Evolutionary conservation across 2,797 vertebrate genomes (phyloP).

Genomic region (Megaceryle alcyon): DNA sequence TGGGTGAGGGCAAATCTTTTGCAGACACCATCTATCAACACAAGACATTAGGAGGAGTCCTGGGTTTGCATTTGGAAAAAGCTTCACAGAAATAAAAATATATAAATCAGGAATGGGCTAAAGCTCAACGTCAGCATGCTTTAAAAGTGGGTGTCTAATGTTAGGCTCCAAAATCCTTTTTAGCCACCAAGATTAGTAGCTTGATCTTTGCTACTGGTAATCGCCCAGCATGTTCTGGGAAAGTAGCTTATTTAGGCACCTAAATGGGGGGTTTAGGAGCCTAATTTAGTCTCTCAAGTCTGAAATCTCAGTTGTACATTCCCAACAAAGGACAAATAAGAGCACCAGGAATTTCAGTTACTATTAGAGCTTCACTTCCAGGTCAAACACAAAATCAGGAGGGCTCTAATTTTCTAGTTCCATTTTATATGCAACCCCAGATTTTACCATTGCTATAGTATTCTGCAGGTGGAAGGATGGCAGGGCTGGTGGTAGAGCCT

Average conservation of each 20-base stretch:
- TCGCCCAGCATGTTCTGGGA: not conserved
- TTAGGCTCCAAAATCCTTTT: constrained; percentile 25
- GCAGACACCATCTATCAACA: not conserved
- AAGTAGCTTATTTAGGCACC: constrained; percentile 13
- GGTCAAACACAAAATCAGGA: not conserved
- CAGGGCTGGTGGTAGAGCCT: not conserved
- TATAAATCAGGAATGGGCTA: not conserved
- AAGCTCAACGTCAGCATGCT: not conserved
- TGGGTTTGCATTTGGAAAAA: not conserved
- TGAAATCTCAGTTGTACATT: not conserved
- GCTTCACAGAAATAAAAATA: not conserved
- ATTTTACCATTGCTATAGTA: not conserved
- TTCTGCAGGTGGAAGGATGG: not conserved
- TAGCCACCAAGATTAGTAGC: constrained; percentile 28
- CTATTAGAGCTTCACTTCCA: constrained; percentile 1
- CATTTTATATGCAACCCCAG: not conserved
- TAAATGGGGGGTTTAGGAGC: constrained; percentile 4
- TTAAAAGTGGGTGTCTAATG: not conserved
- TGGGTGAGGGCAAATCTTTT: not conserved
- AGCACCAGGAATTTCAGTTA: not conserved
- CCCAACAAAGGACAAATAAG: not conserved
- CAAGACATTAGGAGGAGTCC: not conserved
- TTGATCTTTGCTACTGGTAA: constrained; percentile 40
- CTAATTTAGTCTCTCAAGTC: not conserved
- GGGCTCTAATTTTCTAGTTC: not conserved